Conservation (phyloP, 2,797 vertebrate species). For the Hemibagrus guttatus region DNA sequence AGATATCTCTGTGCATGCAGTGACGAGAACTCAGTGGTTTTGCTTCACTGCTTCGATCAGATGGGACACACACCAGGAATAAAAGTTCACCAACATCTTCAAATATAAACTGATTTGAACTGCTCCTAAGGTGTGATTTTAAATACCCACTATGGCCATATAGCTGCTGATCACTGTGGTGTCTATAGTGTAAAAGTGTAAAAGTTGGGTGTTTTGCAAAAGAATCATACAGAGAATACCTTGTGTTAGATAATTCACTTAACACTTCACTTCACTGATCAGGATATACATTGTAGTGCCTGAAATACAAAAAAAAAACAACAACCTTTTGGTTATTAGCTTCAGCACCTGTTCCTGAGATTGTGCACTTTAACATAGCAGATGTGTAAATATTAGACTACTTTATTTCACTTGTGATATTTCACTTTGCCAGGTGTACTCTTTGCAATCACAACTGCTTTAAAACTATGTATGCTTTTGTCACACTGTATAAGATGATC, state of each 20-base stretch:
- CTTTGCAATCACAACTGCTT: not conserved
- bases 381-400: not conserved
- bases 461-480: not conserved
- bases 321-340: not conserved
- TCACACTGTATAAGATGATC: not conserved
- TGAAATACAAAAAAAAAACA: too few relatives aligned
- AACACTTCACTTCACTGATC: not conserved
- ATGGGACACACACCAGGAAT: conserved; percentile 50
- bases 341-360: not conserved
- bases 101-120: not conserved
- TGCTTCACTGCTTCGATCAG: conserved; percentile 47
- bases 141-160: not conserved
- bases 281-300: not conserved
- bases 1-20: conserved; percentile 44
- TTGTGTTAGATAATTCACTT: not conserved
- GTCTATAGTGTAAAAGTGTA: not conserved
- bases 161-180: not conserved
- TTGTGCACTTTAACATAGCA: not conserved
- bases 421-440: not conserved
- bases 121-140: not conserved
- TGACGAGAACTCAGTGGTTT: conserved; percentile 29
- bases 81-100: conserved; percentile 3
- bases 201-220: not conserved
- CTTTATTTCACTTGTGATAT: not conserved
- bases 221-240: not conserved